Evolutionary conservation across 2,113 vertebrate genomes (phyloP).

Genomic region (Silurus glanis): DNA sequence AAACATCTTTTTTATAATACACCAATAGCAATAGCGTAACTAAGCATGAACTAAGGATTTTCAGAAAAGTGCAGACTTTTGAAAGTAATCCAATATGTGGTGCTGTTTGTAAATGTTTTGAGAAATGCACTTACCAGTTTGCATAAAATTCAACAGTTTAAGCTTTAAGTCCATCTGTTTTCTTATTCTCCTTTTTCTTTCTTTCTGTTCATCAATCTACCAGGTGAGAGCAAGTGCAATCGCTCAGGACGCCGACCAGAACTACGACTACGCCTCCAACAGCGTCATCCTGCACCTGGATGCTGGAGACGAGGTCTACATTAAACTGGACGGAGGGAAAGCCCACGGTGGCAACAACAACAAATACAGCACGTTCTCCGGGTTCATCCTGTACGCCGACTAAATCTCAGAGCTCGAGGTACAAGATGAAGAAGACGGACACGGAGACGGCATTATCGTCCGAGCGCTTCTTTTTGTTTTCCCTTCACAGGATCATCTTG

Average conservation of each 20-base stretch:
- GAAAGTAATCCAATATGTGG: too few relatives aligned
- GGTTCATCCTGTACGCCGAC: conserved; percentile 98
- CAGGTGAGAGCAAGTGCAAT: conserved; percentile 97
- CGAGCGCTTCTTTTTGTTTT: conserved; percentile 59
- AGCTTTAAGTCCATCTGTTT: neutral
- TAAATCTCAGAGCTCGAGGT: conserved; percentile 68
- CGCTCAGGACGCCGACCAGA: conserved; percentile 95
- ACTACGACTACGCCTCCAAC: conserved; percentile 98
- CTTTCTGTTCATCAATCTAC: neutral
- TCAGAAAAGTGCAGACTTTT: too few relatives aligned
- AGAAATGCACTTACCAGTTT: too few relatives aligned
- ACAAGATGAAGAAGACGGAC: conserved; percentile 17
- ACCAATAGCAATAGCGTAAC: too few relatives aligned
- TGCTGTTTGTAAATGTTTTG: too few relatives aligned
- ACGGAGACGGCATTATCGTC: conserved; percentile 50
- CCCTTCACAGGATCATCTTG: conserved; percentile 66
- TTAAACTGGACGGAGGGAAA: conserved; percentile 97
- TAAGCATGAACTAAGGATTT: too few relatives aligned
- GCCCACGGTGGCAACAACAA: conserved; percentile 98
- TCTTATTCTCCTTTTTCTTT: neutral
- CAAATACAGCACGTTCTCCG: conserved; percentile 99
- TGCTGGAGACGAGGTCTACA: conserved; percentile 92
- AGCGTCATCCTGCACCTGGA: conserved; percentile 98
- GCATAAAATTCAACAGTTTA: too few relatives aligned
- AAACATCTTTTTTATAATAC: too few relatives aligned